Evolutionary conservation across 2,113 vertebrate genomes (phyloP).

Genomic region (Geococcyx californianus): DNA sequence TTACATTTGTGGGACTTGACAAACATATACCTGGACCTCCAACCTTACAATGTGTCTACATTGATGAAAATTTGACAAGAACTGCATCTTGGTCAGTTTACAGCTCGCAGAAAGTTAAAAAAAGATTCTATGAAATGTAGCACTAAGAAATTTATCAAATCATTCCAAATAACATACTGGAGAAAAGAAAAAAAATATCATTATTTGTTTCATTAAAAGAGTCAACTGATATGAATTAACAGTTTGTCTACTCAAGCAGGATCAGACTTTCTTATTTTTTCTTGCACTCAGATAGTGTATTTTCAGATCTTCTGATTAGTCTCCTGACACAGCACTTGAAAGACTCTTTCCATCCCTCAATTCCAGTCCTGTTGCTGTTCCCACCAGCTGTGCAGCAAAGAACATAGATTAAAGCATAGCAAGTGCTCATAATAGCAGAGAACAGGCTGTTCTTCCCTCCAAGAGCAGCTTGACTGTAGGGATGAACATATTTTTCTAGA

Average conservation of each 20-base stretch:
- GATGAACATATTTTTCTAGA: not conserved
- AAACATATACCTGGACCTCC: not conserved
- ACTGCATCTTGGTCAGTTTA: not conserved
- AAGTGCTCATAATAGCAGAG: not conserved
- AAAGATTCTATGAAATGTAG: not conserved
- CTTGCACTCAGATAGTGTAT: not conserved
- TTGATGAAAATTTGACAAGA: not conserved
- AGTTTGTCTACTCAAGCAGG: not conserved
- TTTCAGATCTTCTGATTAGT: not conserved
- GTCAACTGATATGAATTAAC: not conserved
- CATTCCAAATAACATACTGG: not conserved
- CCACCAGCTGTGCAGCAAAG: slow-evolving; percentile 8
- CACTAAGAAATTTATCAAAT: not conserved
- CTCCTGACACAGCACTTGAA: not conserved
- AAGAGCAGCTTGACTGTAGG: not conserved
- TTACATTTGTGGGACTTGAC: not conserved
- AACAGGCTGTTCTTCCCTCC: not conserved
- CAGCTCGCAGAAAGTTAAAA: not conserved
- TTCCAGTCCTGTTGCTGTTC: not conserved
- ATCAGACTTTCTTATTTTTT: not conserved
- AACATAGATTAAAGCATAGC: not conserved
- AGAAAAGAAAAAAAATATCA: not conserved
- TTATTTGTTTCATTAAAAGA: not conserved
- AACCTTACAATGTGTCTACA: not conserved
- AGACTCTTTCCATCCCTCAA: not conserved